Evolutionary conservation across 30 jellyfish, hydroid and myxozoan species (phyloP).

Genomic region (Aurelia coerulea): DNA sequence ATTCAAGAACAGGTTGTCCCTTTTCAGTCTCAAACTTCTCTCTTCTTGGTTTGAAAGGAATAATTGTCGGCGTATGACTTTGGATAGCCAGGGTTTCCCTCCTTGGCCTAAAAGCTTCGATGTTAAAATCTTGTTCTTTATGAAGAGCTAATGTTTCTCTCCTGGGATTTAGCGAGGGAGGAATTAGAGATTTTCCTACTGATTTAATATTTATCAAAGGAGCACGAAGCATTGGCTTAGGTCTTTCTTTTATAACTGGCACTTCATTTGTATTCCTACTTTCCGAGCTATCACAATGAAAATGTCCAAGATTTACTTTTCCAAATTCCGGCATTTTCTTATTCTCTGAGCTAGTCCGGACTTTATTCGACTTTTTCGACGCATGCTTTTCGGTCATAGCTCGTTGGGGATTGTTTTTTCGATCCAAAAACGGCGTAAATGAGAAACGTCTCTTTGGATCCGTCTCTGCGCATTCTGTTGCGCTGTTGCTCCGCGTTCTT

Average conservation of each 20-base stretch:
- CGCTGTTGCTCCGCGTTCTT: constrained; percentile 55
- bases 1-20: constrained; percentile 69
- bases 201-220: constrained; percentile 62
- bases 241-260: background rate
- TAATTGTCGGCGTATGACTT: constrained; percentile 34
- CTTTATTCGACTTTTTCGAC: constrained; percentile 46
- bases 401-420: constrained; percentile 33
- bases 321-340: constrained; percentile 16
- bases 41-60: constrained; percentile 61
- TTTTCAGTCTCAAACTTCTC: constrained; percentile 18
- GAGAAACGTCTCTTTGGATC: constrained; percentile 64
- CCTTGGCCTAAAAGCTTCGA: constrained; percentile 69
- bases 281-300: background rate
- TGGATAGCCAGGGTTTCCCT: constrained; percentile 61
- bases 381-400: constrained; percentile 52
- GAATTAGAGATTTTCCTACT: constrained; percentile 14
- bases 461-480: constrained; percentile 18
- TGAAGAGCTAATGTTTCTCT: constrained; percentile 62
- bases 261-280: background rate
- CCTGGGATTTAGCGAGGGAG: constrained; percentile 19
- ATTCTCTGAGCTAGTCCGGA: constrained; percentile 19
- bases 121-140: constrained; percentile 33
- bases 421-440: constrained; percentile 65
- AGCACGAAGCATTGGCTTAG: constrained; percentile 62
- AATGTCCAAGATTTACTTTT: background rate